Evolutionary conservation across 2,113 vertebrate species (phyloP).

Genomic region (Sakesphorus luctuosus): DNA sequence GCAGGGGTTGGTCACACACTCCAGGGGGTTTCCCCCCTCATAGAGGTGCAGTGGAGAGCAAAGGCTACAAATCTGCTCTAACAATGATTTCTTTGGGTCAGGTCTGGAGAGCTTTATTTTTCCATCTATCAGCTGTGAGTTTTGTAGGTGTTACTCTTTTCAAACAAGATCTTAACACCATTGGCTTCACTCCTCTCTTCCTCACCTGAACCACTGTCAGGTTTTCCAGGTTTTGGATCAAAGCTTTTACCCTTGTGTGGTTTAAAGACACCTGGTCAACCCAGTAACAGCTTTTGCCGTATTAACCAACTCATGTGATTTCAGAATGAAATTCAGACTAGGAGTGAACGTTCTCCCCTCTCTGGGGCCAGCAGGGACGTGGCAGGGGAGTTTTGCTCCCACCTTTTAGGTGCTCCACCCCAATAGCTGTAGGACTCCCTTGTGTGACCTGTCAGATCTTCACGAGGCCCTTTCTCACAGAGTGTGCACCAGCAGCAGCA

Average conservation of each 20-base stretch:
- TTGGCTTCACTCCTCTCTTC: neutral
- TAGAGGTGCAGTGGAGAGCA: neutral
- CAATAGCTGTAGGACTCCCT: neutral
- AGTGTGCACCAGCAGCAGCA: conserved; percentile 92
- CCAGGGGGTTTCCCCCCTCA: neutral
- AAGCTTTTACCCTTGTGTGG: neutral
- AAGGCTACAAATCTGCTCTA: neutral
- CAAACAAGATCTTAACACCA: neutral
- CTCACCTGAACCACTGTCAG: neutral
- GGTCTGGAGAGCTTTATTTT: neutral
- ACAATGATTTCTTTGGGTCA: neutral
- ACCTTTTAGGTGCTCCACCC: neutral
- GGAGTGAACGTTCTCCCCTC: neutral
- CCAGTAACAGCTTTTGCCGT: neutral
- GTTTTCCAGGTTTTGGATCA: neutral
- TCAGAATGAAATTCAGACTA: neutral
- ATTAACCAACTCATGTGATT: neutral
- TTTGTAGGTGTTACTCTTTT: neutral
- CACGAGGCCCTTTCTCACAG: conserved; percentile 55
- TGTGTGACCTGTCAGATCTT: neutral
- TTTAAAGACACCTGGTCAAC: neutral
- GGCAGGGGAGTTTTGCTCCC: neutral
- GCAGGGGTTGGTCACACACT: neutral
- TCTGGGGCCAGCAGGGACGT: neutral
- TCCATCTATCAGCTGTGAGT: neutral